Conservation (phyloP, 2,797 vertebrate species). For the Natrix natrix region DNA sequence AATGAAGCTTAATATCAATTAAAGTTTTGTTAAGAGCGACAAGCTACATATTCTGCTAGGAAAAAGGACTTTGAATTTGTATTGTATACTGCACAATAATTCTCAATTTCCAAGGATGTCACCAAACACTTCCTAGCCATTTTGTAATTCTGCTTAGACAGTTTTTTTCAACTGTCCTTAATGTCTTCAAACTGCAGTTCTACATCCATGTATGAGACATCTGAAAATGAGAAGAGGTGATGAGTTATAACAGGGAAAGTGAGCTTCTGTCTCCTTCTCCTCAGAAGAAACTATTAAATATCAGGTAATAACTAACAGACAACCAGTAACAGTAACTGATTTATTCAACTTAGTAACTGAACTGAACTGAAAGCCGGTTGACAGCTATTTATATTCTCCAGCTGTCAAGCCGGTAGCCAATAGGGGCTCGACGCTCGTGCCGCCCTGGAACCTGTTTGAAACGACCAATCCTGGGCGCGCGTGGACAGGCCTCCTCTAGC, state of each 20-base stretch:
- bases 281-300: too few relatives aligned
- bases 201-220: neutral
- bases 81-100: neutral
- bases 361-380: too few relatives aligned
- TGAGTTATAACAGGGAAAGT: neutral
- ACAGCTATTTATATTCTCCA: too few relatives aligned
- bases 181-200: neutral
- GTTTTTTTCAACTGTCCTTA: neutral
- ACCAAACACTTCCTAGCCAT: neutral
- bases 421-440: too few relatives aligned
- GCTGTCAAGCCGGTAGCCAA: too few relatives aligned
- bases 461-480: too few relatives aligned
- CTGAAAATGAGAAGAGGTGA: neutral
- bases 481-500: too few relatives aligned
- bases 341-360: too few relatives aligned
- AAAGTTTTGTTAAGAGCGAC: conserved; percentile 57
- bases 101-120: neutral
- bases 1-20: neutral
- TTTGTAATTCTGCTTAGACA: neutral
- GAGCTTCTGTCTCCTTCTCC: neutral
- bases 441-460: too few relatives aligned
- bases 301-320: too few relatives aligned
- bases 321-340: too few relatives aligned
- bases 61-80: conserved; percentile 2
- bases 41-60: conserved; percentile 27